Conservation (phyloP, 2,797 vertebrate species). For the Staurois parvus region DNA sequence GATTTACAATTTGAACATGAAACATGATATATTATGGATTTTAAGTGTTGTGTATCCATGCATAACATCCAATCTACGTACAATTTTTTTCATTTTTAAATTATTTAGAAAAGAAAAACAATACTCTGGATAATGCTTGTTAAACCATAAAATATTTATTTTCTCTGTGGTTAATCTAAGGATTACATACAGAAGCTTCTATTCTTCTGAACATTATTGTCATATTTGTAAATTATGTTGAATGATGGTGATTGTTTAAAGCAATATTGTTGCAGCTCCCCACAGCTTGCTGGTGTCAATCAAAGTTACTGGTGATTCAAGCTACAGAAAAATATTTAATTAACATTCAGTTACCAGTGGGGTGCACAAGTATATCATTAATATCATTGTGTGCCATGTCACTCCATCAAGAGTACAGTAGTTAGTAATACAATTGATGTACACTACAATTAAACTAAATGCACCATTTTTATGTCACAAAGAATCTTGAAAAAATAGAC, state of each 20-base stretch:
- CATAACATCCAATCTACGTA: not conserved
- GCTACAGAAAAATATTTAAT: slow-evolving; percentile 24
- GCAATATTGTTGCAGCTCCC: not conserved
- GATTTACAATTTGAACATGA: no score
- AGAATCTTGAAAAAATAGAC: slow-evolving; percentile 10
- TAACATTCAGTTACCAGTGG: slow-evolving; percentile 20
- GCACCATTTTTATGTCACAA: slow-evolving; percentile 36
- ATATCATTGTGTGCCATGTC: slow-evolving; percentile 48
- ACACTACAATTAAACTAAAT: slow-evolving; percentile 38
- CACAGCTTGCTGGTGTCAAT: slow-evolving; percentile 17
- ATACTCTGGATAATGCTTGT: not conserved
- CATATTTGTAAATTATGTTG: not conserved
- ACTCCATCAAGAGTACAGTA: slow-evolving; percentile 44
- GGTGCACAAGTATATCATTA: slow-evolving; percentile 43
- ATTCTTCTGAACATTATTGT: not conserved
- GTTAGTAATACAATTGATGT: slow-evolving; percentile 37
- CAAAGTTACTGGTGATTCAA: slow-evolving; percentile 24
- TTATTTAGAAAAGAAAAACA: not conserved
- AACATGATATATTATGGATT: not conserved
- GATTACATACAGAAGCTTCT: no score
- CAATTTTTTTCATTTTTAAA: not conserved
- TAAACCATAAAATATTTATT: not conserved
- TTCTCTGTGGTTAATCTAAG: no score
- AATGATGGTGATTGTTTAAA: not conserved
- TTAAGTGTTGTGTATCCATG: not conserved